These are phyloP conservation scores for Felis catus DNA, from an alignment of 2,113 vertebrate genomes.

Conservation along the genomic window DNA sequence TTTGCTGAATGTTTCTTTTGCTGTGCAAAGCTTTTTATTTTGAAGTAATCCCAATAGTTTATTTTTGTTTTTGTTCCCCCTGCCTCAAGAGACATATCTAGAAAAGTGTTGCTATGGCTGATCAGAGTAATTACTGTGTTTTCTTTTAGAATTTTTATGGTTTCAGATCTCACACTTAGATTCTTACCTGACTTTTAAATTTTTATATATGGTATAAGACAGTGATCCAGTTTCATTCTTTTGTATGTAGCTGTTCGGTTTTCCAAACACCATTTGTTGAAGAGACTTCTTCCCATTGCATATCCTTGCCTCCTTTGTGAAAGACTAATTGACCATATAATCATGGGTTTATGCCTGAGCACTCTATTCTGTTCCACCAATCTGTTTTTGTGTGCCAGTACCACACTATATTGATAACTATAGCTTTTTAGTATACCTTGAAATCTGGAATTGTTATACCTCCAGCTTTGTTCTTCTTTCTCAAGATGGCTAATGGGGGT, in stretches of 20 bases:
- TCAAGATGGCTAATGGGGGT: background rate
- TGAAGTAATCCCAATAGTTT: background rate
- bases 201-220: background rate
- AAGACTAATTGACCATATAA: background rate
- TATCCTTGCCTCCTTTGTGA: background rate
- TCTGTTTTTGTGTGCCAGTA: background rate
- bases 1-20: background rate
- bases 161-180: background rate
- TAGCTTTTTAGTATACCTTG: background rate
- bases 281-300: background rate
- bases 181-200: background rate
- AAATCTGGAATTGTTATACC: background rate
- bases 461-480: background rate
- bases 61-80: background rate
- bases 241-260: background rate
- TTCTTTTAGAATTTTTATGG: background rate
- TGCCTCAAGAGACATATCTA: background rate
- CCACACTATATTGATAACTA: background rate
- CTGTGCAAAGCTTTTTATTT: background rate
- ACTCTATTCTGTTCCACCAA: background rate
- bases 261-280: background rate
- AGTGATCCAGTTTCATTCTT: background rate
- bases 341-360: background rate
- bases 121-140: background rate
- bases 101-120: background rate